Conservation (phyloP, 2,888 invertebrate species). For the Willowsia nigromaculata region DNA sequence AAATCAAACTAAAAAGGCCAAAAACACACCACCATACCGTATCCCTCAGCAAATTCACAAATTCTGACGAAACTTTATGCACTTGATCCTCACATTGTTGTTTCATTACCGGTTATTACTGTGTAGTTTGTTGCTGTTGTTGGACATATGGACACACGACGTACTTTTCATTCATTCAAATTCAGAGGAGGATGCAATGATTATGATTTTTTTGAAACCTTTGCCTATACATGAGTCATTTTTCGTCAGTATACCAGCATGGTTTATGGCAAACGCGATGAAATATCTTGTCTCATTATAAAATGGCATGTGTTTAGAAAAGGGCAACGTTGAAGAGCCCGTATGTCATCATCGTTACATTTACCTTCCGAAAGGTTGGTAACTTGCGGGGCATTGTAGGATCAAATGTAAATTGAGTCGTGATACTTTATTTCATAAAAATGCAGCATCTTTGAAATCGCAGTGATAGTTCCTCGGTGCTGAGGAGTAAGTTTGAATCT, state of each 20-base stretch:
- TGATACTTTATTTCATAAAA: background rate
- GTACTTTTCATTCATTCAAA: background rate
- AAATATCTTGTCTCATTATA: conserved; percentile 4
- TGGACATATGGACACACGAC: too few relatives aligned
- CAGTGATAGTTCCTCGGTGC: too few relatives aligned
- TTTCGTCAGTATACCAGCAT: background rate
- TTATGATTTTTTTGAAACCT: background rate
- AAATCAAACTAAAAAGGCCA: background rate
- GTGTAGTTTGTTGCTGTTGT: background rate
- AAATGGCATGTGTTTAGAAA: background rate
- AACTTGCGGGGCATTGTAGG: background rate
- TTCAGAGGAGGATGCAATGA: background rate
- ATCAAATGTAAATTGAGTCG: background rate
- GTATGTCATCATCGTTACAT: background rate
- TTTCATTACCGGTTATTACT: background rate
- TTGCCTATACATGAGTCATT: background rate
- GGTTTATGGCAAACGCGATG: background rate
- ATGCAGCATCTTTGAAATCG: too few relatives aligned
- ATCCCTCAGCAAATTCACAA: background rate
- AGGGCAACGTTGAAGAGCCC: background rate
- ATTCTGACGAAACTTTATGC: background rate
- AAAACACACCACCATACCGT: background rate
- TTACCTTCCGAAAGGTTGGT: background rate
- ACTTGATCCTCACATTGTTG: background rate
- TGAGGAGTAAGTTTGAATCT: too few relatives aligned